Percentiles rank a stretch among this genome's conserved stretches.
phyloP scores from a whole-genome alignment of 2,888 invertebrate genomes.

The Tachystola acroxantha region DNA sequence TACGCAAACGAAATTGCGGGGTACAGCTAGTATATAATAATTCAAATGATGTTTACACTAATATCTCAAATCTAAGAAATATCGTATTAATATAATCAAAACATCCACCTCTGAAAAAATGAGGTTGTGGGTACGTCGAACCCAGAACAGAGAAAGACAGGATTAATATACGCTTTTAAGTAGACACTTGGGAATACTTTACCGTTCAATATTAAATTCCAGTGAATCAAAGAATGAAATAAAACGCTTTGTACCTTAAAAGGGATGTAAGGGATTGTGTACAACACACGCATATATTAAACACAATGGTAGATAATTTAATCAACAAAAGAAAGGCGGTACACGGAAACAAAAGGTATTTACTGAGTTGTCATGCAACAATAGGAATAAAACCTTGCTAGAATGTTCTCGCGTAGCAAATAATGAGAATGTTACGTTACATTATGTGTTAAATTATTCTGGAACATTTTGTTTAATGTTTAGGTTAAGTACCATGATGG shows the following conservation, averaged over 20 bases:
- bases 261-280: not conserved
- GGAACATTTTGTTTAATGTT: not conserved
- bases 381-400: conserved; percentile 6
- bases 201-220: no score
- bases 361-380: conserved; percentile 10
- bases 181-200: no score
- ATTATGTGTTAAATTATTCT: not conserved
- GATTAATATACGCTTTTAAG: no score
- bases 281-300: conserved; percentile 2
- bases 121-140: no score
- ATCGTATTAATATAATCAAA: no score
- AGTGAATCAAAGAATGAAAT: no score
- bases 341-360: conserved; percentile 3
- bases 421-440: conserved; percentile 2
- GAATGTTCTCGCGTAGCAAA: not conserved
- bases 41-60: no score
- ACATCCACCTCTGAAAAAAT: no score
- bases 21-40: no score
- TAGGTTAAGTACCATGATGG: not conserved
- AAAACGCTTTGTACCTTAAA: not conserved
- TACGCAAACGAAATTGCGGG: no score
- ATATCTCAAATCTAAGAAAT: no score
- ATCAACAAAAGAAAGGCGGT: conserved; percentile 9
- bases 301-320: conserved; percentile 10
- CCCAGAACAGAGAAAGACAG: no score